Evolutionary conservation across 37 sponge, comb jelly and placozoan species (phyloP), one percentile per base, ranked within the genome.

Genomic region (Chondrosia reniformis): DNA sequence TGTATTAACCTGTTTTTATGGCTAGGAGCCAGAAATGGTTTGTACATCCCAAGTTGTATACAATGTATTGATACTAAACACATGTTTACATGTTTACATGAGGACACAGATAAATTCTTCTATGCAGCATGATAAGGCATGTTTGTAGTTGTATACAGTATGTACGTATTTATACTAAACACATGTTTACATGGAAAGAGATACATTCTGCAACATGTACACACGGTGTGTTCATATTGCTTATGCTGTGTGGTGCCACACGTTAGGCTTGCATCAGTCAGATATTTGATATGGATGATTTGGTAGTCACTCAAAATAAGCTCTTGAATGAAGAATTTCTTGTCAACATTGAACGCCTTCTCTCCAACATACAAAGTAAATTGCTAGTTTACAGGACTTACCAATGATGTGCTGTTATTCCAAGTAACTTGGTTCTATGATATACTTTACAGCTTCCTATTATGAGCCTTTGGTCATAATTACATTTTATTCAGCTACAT

Each of bases 251-350:
- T 21, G 13, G 15, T 22, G 45, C 46, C 10, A 13, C 37, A 12
- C 36, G 28, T 7, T 54, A 89, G 86, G 80, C 72, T 0, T 95
- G 96, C 67, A 71, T 95, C 45, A 40, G 13, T 3, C 93, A 92
- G 77, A 87, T 84, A 44, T 95, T 85, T 74, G 93, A 95, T 76
- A 63, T 28, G 5, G 45, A 21, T 15, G 84, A 87, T 22, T 81
- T 92, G 37, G 49, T 74, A 33, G 96, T 95, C 17, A 62, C 84
- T 0, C 84, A 81, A 67, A 92, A 89, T 54, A 63, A 46, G 49
- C 22, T 39, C 22, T 77, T 95, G 56, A 44, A 44, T 3, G 88
- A 89, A 5, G 93, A 92, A 65, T 86, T 95, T 57, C 32, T 61
- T 24, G 2, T 75, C 36, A 86, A 72, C 76, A 71, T 95, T 3